A percentile compares a stretch with the other conserved stretches of the same genome.
phyloP scores from a whole-genome alignment of 2,113 vertebrate genomes.

The Bufo gargarizans region DNA sequence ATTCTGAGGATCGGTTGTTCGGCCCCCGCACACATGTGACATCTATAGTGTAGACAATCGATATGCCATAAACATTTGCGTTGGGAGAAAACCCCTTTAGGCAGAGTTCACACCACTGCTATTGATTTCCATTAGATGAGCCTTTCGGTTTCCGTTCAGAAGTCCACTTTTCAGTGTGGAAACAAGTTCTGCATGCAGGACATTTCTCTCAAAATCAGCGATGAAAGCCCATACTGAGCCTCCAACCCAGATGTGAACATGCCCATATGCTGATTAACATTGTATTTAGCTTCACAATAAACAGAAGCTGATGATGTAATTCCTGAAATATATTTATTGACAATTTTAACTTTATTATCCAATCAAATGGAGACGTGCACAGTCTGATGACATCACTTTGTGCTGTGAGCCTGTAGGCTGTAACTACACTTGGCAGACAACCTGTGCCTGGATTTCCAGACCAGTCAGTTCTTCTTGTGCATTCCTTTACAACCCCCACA shows the following conservation, averaged over 20 bases:
- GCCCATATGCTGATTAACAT: background rate
- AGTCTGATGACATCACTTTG: background rate
- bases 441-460: conserved; percentile 7
- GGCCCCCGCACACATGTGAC: too few relatives aligned
- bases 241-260: too few relatives aligned
- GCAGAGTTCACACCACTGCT: too few relatives aligned
- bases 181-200: too few relatives aligned
- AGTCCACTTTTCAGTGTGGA: too few relatives aligned
- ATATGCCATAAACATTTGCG: background rate
- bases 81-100: background rate
- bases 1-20: too few relatives aligned
- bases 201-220: too few relatives aligned
- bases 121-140: too few relatives aligned
- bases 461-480: conserved; percentile 15
- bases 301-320: background rate
- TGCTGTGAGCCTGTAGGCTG: background rate
- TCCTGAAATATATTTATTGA: background rate
- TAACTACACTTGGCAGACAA: conserved; percentile 1
- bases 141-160: too few relatives aligned
- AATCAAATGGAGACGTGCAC: background rate
- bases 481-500: background rate
- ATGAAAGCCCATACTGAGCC: too few relatives aligned
- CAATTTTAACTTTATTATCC: background rate
- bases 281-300: background rate
- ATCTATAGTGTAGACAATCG: background rate